Percentiles rank a stretch among this genome's conserved stretches.
Conservation (phyloP, 2,888 invertebrate species). For the Taphrorychus bicolor region DNA sequence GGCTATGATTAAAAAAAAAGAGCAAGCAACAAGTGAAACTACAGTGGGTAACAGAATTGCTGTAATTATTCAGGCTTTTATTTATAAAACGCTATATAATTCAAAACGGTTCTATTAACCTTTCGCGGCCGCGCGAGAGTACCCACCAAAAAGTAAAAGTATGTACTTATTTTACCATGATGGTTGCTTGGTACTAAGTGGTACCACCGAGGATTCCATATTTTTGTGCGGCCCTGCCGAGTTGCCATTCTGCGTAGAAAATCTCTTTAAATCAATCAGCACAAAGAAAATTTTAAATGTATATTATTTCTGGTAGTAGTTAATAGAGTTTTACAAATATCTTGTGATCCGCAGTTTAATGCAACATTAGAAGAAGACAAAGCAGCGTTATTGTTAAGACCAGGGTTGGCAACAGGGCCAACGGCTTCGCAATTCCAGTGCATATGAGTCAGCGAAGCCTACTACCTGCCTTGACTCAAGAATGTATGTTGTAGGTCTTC, state of each 20-base stretch:
- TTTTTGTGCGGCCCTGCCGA: conserved; percentile 13
- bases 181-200: conserved; percentile 40
- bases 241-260: conserved; percentile 1
- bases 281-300: no score
- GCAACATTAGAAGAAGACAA: no score
- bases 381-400: neutral
- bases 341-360: no score
- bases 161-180: conserved; percentile 30
- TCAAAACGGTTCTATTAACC: conserved; percentile 23
- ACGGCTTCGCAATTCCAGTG: conserved; percentile 25
- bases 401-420: conserved; percentile 19
- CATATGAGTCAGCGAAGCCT: conserved; percentile 37
- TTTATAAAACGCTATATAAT: conserved; percentile 1
- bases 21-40: conserved; percentile 6
- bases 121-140: conserved; percentile 18
- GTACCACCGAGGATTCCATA: conserved; percentile 32
- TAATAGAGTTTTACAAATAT: no score
- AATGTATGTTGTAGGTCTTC: conserved; percentile 14
- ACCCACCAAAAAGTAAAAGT: conserved; percentile 38
- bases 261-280: neutral
- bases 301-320: no score
- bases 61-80: conserved; percentile 13
- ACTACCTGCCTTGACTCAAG: conserved; percentile 30
- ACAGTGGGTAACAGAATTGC: neutral
- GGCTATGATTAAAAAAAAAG: neutral